Evolutionary conservation across 1,140 invertebrate genomes (phyloP), one percentile per base, ranked within the genome.

Genomic region (Campoletis sonorensis): DNA sequence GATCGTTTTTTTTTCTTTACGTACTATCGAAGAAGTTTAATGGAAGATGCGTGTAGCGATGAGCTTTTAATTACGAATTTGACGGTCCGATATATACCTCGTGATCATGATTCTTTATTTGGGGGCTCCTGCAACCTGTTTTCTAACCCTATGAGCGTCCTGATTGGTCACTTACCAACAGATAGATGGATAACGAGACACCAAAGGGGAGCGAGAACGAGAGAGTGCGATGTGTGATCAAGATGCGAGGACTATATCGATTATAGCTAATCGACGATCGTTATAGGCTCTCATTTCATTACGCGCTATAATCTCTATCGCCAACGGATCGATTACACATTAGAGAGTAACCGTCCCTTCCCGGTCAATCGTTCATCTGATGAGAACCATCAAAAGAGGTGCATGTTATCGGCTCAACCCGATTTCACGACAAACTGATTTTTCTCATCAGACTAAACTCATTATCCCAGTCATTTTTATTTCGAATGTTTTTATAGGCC

Each of bases 221-320:
- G 54, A n/a, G 61, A 64, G 61, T 23, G 61, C n/a, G 61, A 64
- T 64, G 10, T 21, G 61, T 64, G 61, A 64, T 64, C 61, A 27
- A 64, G 23, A 27, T 26, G 61, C 21, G 61, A 64, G 45, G 40
- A 8, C 33, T 68, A 40, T 78, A 79, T 79, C 58, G 79, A 78
- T 78, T 79, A 80, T 77, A 45, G 75, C 67, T 83, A 81, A 83
- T 79, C 30, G 76, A 79, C 76, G 79, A 83, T 83, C 79, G 70
- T 78, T 70, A 54, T 27, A 40, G 61, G 68, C 58, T 71, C 4
- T 81, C 68, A 83, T 81, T 83, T 76, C 73, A 83, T 83, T 83
- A 83, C 51, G 45, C 27, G 58, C 72, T 81, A 27, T 64, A 83
- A 83, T 83, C 79, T 70, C 75, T 73, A 72, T 73, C 80, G 73